These are phyloP conservation scores for Drosophila quasianomalipes DNA, from an alignment of 2,888 invertebrate species.

Conservation along the genomic window DNA sequence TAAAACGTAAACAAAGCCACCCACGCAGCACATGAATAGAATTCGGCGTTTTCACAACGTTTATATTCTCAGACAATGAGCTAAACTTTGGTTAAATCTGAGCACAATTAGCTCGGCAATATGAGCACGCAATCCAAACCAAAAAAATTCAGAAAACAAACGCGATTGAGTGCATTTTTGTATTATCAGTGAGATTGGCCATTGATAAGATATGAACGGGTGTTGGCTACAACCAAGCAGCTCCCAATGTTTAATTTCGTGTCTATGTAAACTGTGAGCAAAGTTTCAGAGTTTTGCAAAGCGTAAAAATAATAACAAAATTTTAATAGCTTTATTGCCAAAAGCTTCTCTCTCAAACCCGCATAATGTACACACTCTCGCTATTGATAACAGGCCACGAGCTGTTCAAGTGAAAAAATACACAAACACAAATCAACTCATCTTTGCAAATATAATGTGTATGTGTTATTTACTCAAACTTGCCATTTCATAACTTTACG, in stretches of 20 bases:
- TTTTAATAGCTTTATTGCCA: conserved; percentile 39
- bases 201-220: conserved; percentile 53
- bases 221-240: conserved; percentile 29
- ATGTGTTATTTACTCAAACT: conserved; percentile 23
- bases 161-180: conserved; percentile 2
- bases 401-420: conserved; percentile 11
- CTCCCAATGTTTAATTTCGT: conserved; percentile 14
- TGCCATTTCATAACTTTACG: conserved; percentile 38
- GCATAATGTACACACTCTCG: not conserved
- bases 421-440: not conserved
- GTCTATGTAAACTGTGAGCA: conserved; percentile 38
- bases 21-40: conserved; percentile 47
- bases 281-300: conserved; percentile 24
- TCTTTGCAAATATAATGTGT: conserved; percentile 13
- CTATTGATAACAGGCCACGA: conserved; percentile 9
- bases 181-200: conserved; percentile 52
- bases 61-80: conserved; percentile 9
- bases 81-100: conserved; percentile 1
- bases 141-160: conserved; percentile 11
- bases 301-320: conserved; percentile 6
- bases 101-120: conserved; percentile 36
- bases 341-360: conserved; percentile 23
- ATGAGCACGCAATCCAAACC: conserved; percentile 30
- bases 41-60: conserved; percentile 1
- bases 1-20: conserved; percentile 71